Percentiles rank a stretch among this genome's conserved stretches.
These are phyloP conservation scores for Sisyra terminalis DNA, from an alignment of 2,888 invertebrate genomes.

Conservation along the genomic window DNA sequence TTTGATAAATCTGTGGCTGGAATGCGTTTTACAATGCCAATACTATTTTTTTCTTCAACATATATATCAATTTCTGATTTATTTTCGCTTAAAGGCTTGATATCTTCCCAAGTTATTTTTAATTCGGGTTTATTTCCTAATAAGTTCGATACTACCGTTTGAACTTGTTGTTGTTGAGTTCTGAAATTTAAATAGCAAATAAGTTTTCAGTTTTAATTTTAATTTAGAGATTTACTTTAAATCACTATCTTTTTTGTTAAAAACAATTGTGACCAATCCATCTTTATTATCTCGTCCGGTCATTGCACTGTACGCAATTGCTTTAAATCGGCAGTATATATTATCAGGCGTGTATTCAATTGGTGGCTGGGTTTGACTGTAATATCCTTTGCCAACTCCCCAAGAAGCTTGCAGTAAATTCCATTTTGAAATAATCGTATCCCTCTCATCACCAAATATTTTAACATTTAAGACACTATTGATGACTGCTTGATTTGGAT, in stretches of 20 bases:
- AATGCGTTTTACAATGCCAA: slow-evolving; percentile 45
- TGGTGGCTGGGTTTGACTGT: slow-evolving; percentile 56
- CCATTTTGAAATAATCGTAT: slow-evolving; percentile 84
- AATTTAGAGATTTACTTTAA: slow-evolving; percentile 39
- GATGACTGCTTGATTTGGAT: slow-evolving; percentile 51
- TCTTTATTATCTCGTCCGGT: slow-evolving; percentile 80
- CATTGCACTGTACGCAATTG: slow-evolving; percentile 81
- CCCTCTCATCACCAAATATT: slow-evolving; percentile 89
- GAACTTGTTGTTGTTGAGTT: slow-evolving; percentile 49
- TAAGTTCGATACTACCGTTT: slow-evolving; percentile 45
- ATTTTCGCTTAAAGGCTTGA: slow-evolving; percentile 61
- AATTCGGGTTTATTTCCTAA: slow-evolving; percentile 78
- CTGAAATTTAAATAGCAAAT: slow-evolving; percentile 23
- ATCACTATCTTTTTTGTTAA: slow-evolving; percentile 68
- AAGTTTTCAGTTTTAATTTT: not conserved
- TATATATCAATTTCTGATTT: slow-evolving; percentile 59
- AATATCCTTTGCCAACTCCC: slow-evolving; percentile 75
- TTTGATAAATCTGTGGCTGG: slow-evolving; percentile 53
- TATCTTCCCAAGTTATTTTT: slow-evolving; percentile 55
- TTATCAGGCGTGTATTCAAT: slow-evolving; percentile 78
- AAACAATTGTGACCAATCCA: slow-evolving; percentile 72
- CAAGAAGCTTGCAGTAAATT: slow-evolving; percentile 85
- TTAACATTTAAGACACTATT: slow-evolving; percentile 62
- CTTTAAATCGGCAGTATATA: slow-evolving; percentile 85
- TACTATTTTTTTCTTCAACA: slow-evolving; percentile 44